Evolutionary conservation across 2,113 vertebrate genomes (phyloP).

Genomic region (Plecturocebus donacophilus): DNA sequence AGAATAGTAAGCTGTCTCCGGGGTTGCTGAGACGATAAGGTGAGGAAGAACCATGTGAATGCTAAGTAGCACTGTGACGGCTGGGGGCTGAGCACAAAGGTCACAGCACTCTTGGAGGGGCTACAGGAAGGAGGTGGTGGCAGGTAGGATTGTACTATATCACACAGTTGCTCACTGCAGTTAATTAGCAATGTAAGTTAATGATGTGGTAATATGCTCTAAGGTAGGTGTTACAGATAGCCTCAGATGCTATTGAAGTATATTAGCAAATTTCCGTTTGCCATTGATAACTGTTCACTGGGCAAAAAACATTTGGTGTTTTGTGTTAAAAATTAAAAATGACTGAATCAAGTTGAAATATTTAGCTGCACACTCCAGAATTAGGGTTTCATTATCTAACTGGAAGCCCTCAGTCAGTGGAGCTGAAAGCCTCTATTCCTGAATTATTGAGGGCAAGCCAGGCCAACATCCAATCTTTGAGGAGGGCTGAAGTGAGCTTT

Average conservation of each 20-base stretch:
- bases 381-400: conserved; percentile 21
- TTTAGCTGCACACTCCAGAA: not conserved
- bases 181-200: conserved; percentile 53
- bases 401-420: not conserved
- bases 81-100: not conserved
- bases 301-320: not conserved
- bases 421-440: not conserved
- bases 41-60: not conserved
- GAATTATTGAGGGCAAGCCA: not conserved
- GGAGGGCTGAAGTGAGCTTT: not conserved
- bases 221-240: conserved; percentile 27
- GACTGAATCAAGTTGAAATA: conserved; percentile 43
- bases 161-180: not conserved
- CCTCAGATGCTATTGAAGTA: not conserved
- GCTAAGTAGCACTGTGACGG: not conserved
- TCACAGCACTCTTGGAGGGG: not conserved
- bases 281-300: conserved; percentile 28
- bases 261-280: conserved; percentile 40
- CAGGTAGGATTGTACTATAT: not conserved
- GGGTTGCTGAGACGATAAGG: not conserved
- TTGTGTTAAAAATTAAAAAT: conserved; percentile 46
- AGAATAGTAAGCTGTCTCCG: not conserved
- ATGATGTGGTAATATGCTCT: not conserved
- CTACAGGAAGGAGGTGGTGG: not conserved
- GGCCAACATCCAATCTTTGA: not conserved